These are phyloP conservation scores for Limnothrissa miodon DNA, from an alignment of 2,113 vertebrate genomes.

Conservation along the genomic window DNA sequence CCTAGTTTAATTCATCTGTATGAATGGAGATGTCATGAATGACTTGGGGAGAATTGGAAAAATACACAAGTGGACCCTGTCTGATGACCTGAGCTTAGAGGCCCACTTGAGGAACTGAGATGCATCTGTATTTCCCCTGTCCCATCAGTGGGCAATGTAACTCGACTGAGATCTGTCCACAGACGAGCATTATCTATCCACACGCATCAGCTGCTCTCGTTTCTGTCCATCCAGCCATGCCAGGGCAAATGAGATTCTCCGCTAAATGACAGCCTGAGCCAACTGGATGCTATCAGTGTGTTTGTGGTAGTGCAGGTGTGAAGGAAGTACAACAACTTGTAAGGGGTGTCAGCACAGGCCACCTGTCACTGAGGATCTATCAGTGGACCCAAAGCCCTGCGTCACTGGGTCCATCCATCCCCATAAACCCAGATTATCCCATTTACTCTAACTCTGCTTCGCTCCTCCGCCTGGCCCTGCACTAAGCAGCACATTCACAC, in stretches of 20 bases:
- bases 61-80: neutral
- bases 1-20: neutral
- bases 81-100: neutral
- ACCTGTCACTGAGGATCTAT: constrained; percentile 64
- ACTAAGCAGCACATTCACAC: constrained; percentile 1
- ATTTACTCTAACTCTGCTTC: constrained; percentile 55
- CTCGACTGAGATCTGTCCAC: neutral
- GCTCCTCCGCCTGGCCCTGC: neutral
- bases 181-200: neutral
- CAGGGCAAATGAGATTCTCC: neutral
- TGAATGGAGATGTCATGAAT: neutral
- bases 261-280: neutral
- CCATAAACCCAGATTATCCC: constrained; percentile 77
- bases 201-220: neutral
- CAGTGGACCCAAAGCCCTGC: constrained; percentile 67
- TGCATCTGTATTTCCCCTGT: neutral
- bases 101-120: neutral
- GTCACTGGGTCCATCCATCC: constrained; percentile 61
- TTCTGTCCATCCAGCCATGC: neutral
- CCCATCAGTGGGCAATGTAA: neutral
- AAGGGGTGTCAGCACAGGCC: constrained; percentile 49
- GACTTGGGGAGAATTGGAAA: neutral
- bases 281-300: neutral
- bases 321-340: constrained; percentile 50
- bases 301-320: neutral